phyloP scores from a whole-genome alignment of 2,888 invertebrate species.

The Nudaria mundana region DNA sequence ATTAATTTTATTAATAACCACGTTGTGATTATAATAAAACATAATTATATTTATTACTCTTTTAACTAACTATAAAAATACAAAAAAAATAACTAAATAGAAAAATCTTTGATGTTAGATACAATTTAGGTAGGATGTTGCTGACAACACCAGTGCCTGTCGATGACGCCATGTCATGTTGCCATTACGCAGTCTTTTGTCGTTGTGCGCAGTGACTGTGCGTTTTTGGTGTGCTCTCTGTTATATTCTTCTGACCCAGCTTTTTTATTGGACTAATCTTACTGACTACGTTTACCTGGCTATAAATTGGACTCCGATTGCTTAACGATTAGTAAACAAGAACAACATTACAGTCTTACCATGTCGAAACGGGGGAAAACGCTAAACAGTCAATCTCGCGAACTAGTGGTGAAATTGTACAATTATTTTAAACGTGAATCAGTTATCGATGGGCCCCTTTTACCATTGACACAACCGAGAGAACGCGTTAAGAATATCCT shows the following conservation, averaged over 20 bases:
- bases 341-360: neutral
- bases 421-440: neutral
- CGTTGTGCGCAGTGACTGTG: neutral
- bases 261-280: neutral
- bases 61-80: too few relatives aligned
- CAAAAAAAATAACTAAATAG: too few relatives aligned
- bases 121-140: too few relatives aligned
- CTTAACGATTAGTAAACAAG: neutral
- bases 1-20: too few relatives aligned
- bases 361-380: too few relatives aligned
- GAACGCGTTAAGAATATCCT: too few relatives aligned
- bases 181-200: neutral
- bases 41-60: too few relatives aligned
- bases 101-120: too few relatives aligned
- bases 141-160: too few relatives aligned
- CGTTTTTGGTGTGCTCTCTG: neutral
- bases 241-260: neutral
- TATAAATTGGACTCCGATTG: neutral
- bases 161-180: too few relatives aligned
- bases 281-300: neutral
- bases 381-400: neutral
- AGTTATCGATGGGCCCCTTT: too few relatives aligned
- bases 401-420: neutral
- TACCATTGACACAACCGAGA: neutral
- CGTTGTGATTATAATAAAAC: too few relatives aligned